Evolutionary conservation across 2,113 vertebrate species (phyloP).

Genomic region (Pelecanus crispus): DNA sequence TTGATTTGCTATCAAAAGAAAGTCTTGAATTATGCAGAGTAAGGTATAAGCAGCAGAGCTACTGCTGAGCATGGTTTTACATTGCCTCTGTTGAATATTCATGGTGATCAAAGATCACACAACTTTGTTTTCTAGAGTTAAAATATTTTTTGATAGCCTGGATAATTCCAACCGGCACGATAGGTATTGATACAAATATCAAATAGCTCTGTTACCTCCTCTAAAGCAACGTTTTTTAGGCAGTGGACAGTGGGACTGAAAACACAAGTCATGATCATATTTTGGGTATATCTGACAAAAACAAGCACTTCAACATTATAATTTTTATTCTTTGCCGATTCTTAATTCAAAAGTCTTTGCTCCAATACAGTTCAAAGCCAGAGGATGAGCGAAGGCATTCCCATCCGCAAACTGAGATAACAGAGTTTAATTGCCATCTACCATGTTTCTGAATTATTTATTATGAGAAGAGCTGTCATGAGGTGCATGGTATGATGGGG

Average conservation of each 20-base stretch:
- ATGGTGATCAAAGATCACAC: neutral
- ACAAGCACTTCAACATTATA: neutral
- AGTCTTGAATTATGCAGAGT: constrained; percentile 2
- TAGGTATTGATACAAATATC: neutral
- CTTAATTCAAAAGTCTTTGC: neutral
- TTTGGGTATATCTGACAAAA: neutral
- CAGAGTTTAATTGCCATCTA: neutral
- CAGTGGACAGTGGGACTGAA: neutral
- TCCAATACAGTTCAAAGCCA: neutral
- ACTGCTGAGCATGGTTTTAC: neutral
- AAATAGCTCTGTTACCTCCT: neutral
- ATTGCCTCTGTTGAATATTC: neutral
- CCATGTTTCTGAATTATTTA: neutral
- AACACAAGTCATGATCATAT: neutral
- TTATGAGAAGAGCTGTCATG: neutral
- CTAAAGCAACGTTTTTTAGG: neutral
- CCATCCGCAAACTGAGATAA: neutral
- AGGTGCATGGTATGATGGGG: neutral
- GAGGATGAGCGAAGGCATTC: neutral
- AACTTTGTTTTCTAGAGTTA: neutral
- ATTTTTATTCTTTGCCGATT: neutral
- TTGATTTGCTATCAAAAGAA: neutral
- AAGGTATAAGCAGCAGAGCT: neutral
- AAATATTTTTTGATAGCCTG: neutral
- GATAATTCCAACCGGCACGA: neutral